phyloP scores from a whole-genome alignment of 2,113 vertebrate species.

The Eurypyga helias region DNA sequence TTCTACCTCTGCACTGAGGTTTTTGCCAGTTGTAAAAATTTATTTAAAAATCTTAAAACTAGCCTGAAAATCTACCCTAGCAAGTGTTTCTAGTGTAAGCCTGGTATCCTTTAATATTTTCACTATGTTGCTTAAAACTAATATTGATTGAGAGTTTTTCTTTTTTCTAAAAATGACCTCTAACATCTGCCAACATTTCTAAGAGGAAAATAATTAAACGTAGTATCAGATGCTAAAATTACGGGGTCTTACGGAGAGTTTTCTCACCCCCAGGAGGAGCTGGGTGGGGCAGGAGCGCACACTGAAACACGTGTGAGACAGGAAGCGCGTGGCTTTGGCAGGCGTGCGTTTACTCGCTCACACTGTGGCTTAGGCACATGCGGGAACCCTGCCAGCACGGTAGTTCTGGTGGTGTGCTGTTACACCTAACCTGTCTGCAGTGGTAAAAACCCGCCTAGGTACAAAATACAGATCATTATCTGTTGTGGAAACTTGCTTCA shows the following conservation, averaged over 20 bases:
- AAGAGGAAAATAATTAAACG: background rate
- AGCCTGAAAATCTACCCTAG: background rate
- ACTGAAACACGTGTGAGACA: background rate
- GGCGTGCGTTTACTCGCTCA: background rate
- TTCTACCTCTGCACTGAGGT: background rate
- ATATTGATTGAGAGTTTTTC: background rate
- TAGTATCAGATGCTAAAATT: background rate
- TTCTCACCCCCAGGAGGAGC: background rate
- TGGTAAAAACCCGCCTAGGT: no score
- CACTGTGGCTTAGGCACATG: background rate
- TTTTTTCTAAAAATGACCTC: background rate
- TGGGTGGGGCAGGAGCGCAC: background rate
- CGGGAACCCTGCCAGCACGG: background rate
- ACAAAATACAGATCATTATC: no score
- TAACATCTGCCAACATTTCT: background rate
- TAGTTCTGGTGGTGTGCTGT: background rate
- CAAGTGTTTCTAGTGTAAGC: background rate
- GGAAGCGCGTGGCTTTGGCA: background rate
- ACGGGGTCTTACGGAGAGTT: background rate
- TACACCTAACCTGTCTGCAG: background rate
- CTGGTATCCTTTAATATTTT: background rate
- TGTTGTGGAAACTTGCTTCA: background rate
- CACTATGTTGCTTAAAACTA: background rate
- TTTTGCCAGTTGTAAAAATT: background rate
- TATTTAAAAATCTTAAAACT: background rate